Percentiles rank a stretch among this genome's conserved stretches.
These are phyloP conservation scores for Carduelis carduelis DNA, from an alignment of 2,797 vertebrate genomes.

Conservation along the genomic window DNA sequence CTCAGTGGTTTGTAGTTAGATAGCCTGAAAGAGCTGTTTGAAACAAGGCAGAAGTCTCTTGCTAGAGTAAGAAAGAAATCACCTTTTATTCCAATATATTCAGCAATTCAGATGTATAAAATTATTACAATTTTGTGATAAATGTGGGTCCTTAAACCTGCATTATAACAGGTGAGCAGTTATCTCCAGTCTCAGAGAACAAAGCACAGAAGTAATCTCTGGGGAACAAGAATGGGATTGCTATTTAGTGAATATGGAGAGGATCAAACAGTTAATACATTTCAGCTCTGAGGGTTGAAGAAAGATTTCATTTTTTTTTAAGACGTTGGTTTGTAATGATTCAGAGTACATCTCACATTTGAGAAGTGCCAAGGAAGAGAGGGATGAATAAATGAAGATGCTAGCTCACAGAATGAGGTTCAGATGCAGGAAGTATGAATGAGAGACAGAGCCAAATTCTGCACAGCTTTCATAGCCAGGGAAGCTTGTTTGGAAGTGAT, in stretches of 20 bases:
- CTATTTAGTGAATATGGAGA: neutral
- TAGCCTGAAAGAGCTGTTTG: neutral
- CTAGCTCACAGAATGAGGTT: slow-evolving; percentile 41
- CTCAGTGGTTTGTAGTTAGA: neutral
- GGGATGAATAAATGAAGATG: slow-evolving; percentile 6
- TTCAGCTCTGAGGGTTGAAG: neutral
- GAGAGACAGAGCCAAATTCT: slow-evolving; percentile 35
- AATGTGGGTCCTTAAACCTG: neutral
- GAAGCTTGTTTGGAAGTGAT: slow-evolving; percentile 21
- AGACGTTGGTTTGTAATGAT: neutral
- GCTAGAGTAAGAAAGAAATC: neutral
- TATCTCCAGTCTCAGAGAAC: neutral
- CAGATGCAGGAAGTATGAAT: slow-evolving; percentile 52
- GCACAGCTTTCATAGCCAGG: neutral
- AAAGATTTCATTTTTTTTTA: neutral
- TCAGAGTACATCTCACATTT: slow-evolving; percentile 15
- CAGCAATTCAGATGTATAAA: neutral
- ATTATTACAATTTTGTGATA: neutral
- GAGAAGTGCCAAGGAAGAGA: slow-evolving; percentile 6
- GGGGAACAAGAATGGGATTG: neutral
- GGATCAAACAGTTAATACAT: neutral
- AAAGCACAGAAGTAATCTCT: neutral
- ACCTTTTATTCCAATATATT: neutral
- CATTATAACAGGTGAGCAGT: neutral
- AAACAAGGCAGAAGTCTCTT: neutral